Evolutionary conservation across 2,113 vertebrate genomes (phyloP).

Genomic region (Neomonachus schauinslandi): DNA sequence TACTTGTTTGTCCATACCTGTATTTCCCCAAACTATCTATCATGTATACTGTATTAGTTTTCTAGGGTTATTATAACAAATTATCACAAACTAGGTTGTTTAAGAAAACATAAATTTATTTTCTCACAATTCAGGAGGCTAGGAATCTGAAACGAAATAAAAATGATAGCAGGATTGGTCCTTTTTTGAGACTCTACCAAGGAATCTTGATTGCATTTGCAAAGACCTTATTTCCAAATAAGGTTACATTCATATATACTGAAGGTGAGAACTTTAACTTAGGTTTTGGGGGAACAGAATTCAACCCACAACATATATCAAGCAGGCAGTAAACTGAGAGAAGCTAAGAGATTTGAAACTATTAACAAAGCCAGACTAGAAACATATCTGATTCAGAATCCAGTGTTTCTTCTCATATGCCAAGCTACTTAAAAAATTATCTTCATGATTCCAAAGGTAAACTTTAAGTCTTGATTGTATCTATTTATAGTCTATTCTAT

Average conservation of each 20-base stretch:
- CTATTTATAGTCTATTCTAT: background rate
- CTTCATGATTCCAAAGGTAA: slow-evolving; percentile 27
- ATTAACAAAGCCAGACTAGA: background rate
- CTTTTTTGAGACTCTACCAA: background rate
- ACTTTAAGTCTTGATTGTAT: background rate
- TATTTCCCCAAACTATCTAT: background rate
- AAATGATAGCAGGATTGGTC: background rate
- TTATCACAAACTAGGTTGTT: background rate
- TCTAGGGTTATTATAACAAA: background rate
- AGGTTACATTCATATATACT: background rate
- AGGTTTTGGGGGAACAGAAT: background rate
- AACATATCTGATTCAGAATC: background rate
- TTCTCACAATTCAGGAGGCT: background rate
- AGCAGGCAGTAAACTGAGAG: background rate
- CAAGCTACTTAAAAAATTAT: background rate
- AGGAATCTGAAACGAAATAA: background rate
- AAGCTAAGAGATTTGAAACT: background rate
- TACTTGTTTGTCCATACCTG: background rate
- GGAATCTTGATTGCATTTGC: background rate
- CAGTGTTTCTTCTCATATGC: background rate
- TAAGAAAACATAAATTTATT: background rate
- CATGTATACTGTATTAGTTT: background rate
- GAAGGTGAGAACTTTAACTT: background rate
- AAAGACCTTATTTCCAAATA: background rate
- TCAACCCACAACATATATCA: background rate